Evolutionary conservation across 2,888 invertebrate species (phyloP).

Genomic region (Trissoscelio sp.): DNA sequence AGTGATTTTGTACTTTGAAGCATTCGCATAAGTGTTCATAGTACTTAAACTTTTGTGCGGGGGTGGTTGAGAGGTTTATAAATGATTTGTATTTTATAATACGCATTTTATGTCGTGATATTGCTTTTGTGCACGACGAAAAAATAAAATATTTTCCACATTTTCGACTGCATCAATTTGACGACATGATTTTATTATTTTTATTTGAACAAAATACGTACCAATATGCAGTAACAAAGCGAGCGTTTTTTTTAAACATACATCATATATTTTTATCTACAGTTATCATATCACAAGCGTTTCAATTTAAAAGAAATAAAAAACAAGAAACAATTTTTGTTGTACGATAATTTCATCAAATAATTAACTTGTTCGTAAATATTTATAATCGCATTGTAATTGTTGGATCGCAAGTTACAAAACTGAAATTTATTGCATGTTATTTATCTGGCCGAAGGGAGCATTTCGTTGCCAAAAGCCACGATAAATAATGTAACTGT

Average conservation of each 20-base stretch:
- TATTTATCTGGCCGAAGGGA: conserved; percentile 8
- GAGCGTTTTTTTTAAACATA: not conserved
- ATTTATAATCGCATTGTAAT: conserved; percentile 16
- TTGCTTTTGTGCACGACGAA: not conserved
- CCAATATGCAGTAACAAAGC: not conserved
- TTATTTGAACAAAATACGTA: not conserved
- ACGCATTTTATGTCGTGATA: conserved; percentile 1
- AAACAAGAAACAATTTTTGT: not conserved
- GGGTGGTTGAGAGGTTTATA: conserved; percentile 6
- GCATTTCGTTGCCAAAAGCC: conserved; percentile 12
- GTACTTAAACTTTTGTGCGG: conserved; percentile 32
- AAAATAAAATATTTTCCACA: not conserved
- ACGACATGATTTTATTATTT: conserved; percentile 14
- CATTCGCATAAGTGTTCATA: conserved; percentile 1
- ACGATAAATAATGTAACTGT: conserved; percentile 43
- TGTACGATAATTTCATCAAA: not conserved
- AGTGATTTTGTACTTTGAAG: conserved; percentile 27
- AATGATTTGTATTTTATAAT: conserved; percentile 28
- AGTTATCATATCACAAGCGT: too few species aligned
- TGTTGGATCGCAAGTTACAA: not conserved
- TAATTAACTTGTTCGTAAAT: conserved; percentile 20
- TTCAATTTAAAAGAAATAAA: too few species aligned
- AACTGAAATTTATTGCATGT: not conserved
- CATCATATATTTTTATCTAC: not conserved
- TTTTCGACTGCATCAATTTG: conserved; percentile 9